A percentile compares a stretch with the other conserved stretches of the same genome.
Conservation (phyloP, 2,113 vertebrate genomes). For the Coracopsis vasa region DNA sequence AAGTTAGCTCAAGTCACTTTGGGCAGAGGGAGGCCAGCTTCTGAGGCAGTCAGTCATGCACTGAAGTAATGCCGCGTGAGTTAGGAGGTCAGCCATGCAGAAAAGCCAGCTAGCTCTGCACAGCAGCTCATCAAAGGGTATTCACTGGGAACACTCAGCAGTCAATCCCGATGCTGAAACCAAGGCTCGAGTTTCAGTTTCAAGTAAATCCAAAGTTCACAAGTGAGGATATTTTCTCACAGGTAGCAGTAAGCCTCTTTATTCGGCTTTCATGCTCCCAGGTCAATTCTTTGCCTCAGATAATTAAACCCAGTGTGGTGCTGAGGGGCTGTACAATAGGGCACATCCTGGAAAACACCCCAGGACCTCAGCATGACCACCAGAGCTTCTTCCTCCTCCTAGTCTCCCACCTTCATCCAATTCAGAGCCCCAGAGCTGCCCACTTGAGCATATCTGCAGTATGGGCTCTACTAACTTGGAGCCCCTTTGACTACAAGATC, state of each 20-base stretch:
- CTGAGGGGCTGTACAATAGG: neutral
- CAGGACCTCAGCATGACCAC: neutral
- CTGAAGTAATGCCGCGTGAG: neutral
- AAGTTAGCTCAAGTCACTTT: conserved; percentile 19
- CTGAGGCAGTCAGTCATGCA: neutral
- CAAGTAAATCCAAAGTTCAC: conserved; percentile 30
- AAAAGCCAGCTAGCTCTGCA: neutral
- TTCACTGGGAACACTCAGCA: conserved; percentile 6
- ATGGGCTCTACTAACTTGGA: neutral
- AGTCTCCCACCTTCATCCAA: neutral
- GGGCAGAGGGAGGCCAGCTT: neutral
- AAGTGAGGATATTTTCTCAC: conserved; percentile 38
- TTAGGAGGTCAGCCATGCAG: conserved; percentile 13
- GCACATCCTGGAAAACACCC: neutral
- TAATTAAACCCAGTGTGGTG: conserved; percentile 18
- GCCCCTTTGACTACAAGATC: neutral
- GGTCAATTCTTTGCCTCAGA: neutral
- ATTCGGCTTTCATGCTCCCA: neutral
- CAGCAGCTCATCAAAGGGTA: conserved; percentile 29
- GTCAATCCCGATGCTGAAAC: conserved; percentile 29
- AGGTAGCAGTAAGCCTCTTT: conserved; percentile 44
- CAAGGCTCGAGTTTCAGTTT: conserved; percentile 47
- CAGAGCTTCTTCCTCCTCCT: neutral
- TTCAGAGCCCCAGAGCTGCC: neutral
- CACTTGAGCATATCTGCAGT: neutral